phyloP scores from a whole-genome alignment of 1,140 invertebrate genomes.

The Caenorhabditis brenneri region DNA sequence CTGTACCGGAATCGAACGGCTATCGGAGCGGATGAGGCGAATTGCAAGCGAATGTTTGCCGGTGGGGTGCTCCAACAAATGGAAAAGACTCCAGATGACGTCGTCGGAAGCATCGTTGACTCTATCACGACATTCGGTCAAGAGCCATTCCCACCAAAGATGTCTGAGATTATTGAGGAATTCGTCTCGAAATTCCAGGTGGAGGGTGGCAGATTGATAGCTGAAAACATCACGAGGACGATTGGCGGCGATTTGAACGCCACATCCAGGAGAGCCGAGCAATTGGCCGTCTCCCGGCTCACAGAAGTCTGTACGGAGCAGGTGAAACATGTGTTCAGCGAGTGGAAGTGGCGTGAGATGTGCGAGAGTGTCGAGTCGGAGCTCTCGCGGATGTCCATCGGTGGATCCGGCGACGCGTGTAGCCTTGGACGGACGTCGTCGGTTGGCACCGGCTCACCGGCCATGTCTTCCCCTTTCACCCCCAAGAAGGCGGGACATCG shows the following conservation, averaged over 20 bases:
- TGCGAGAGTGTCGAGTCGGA: constrained; percentile 38
- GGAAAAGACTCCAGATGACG: not conserved
- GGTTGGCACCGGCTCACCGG: constrained; percentile 9
- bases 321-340: constrained; percentile 35
- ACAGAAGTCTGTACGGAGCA: constrained; percentile 11
- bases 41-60: constrained; percentile 45
- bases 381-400: not conserved
- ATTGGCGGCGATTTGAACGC: constrained; percentile 12
- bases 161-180: constrained; percentile 32
- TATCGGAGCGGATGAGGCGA: constrained; percentile 20
- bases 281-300: not conserved
- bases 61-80: constrained; percentile 6
- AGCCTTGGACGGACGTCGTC: constrained; percentile 28
- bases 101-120: not conserved
- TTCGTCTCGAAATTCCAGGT: constrained; percentile 33
- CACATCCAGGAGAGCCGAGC: not conserved
- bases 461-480: not conserved
- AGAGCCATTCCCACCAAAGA: not conserved
- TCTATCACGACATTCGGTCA: not conserved
- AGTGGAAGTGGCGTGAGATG: constrained; percentile 52
- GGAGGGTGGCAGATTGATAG: not conserved
- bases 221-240: constrained; percentile 13
- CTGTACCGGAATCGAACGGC: constrained; percentile 55
- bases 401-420: not conserved
- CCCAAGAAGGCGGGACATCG: constrained; percentile 22